phyloP scores from a whole-genome alignment of 2,113 vertebrate species.

The Dasyornis broadbenti region DNA sequence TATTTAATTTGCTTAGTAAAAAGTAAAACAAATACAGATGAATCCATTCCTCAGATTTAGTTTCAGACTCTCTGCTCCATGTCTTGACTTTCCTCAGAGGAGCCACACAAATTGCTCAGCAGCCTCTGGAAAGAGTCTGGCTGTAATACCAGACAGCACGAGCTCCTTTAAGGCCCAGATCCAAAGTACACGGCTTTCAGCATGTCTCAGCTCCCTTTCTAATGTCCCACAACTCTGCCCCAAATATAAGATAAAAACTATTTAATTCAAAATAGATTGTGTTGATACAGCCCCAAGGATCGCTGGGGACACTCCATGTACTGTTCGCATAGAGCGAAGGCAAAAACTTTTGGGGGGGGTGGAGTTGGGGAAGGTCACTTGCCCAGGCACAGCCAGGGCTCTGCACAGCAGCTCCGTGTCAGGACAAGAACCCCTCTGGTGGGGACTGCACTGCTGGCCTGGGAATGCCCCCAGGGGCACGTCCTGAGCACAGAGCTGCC shows the following conservation, averaged over 20 bases:
- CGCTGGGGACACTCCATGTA: fast-evolving
- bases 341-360: no score
- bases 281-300: not conserved
- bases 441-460: not conserved
- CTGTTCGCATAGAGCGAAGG: not conserved
- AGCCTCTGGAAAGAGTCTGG: not conserved
- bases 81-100: not conserved
- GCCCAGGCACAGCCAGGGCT: fast-evolving
- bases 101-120: not conserved
- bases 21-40: not conserved
- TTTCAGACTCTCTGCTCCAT: not conserved
- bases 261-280: not conserved
- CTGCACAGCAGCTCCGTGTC: not conserved
- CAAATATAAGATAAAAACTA: not conserved
- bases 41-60: not conserved
- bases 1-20: fast-evolving
- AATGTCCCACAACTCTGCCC: not conserved
- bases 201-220: not conserved
- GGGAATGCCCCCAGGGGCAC: fast-evolving
- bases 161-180: not conserved
- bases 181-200: not conserved
- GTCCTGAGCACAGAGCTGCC: not conserved
- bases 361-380: fast-evolving
- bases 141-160: not conserved
- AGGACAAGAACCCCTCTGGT: not conserved